phyloP scores from a whole-genome alignment of 2,113 vertebrate genomes.

The Tenebrosternarchus preto region DNA sequence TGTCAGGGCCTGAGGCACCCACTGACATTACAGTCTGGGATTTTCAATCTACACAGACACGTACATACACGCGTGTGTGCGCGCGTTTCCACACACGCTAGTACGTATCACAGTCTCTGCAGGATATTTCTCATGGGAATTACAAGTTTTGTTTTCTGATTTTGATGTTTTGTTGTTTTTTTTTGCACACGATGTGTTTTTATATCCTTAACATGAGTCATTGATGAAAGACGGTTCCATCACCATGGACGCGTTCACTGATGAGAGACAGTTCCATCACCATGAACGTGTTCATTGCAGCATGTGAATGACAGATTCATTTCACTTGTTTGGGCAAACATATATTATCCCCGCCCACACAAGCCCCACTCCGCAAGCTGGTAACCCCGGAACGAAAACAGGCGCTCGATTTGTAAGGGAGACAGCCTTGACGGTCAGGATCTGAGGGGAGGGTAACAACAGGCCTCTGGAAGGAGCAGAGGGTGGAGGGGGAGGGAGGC shows the following conservation, averaged over 20 bases:
- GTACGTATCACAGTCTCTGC: background rate
- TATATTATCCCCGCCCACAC: slow-evolving; percentile 17
- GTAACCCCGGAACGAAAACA: background rate
- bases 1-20: slow-evolving; percentile 58
- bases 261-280: background rate
- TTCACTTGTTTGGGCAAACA: background rate
- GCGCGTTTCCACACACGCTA: background rate
- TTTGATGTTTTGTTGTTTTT: too few relatives aligned
- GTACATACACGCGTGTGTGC: background rate
- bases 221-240: background rate
- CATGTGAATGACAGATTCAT: background rate
- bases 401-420: background rate
- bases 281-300: background rate
- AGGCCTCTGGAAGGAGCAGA: background rate
- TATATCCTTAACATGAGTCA: slow-evolving; percentile 9
- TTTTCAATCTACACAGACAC: slow-evolving; percentile 53
- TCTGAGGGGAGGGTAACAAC: background rate
- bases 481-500: slow-evolving; percentile 8
- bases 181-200: background rate
- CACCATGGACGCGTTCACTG: background rate
- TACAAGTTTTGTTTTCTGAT: too few relatives aligned
- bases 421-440: background rate
- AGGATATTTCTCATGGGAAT: slow-evolving; percentile 1
- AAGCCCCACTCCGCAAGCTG: background rate
- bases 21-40: slow-evolving; percentile 62